Evolutionary conservation across 2,888 invertebrate species (phyloP).

Genomic region (Sabatieria punctata): DNA sequence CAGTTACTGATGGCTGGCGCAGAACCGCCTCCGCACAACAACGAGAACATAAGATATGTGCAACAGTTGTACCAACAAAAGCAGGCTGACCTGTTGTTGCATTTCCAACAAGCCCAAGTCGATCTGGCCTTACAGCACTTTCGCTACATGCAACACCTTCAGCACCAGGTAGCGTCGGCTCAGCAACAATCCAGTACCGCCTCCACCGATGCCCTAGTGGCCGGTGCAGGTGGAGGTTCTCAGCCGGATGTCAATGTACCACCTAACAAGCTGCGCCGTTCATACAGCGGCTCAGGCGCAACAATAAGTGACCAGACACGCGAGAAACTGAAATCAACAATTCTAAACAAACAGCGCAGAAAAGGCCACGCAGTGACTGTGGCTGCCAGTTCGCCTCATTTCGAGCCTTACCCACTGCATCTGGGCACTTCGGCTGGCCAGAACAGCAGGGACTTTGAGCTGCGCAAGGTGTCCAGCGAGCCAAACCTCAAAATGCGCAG

Average conservation of each 20-base stretch:
- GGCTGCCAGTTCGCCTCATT: background rate
- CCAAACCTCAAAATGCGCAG: slow-evolving; percentile 29
- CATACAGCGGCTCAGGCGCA: background rate
- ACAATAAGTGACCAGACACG: background rate
- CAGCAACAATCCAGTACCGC: background rate
- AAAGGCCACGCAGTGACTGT: background rate
- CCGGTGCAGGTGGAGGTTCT: background rate
- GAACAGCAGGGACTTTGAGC: background rate
- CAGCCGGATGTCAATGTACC: background rate
- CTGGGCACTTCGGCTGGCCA: slow-evolving; percentile 9
- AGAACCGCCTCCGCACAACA: too few relatives aligned
- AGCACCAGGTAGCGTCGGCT: background rate
- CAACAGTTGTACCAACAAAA: slow-evolving; percentile 2
- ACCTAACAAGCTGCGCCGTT: background rate
- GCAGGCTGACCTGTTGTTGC: slow-evolving; percentile 3
- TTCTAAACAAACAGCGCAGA: slow-evolving; percentile 1
- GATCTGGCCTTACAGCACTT: background rate
- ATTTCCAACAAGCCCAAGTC: slow-evolving; percentile 4
- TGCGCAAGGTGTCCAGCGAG: slow-evolving; percentile 19
- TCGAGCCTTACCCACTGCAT: slow-evolving; percentile 8
- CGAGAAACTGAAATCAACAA: slow-evolving; percentile 2
- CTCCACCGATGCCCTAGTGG: background rate
- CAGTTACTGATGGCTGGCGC: too few relatives aligned
- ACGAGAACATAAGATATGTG: too few relatives aligned
- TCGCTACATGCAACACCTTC: background rate